These are phyloP conservation scores for Lophius piscatorius DNA, from an alignment of 2,113 vertebrate species.

Conservation along the genomic window DNA sequence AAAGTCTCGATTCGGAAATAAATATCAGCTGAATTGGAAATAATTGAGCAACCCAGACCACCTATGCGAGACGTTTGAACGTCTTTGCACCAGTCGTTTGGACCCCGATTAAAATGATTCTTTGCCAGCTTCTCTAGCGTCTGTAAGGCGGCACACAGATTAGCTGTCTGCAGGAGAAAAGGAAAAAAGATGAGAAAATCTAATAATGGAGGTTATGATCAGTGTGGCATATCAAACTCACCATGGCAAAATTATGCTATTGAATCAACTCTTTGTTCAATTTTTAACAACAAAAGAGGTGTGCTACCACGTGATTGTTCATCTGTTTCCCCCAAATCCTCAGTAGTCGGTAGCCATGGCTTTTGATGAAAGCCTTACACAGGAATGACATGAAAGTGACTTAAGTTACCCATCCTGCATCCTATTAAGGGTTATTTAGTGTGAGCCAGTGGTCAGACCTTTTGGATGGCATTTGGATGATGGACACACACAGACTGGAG, in stretches of 20 bases:
- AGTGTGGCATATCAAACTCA: too few relatives aligned
- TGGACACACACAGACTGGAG: slow-evolving; percentile 76
- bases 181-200: neutral
- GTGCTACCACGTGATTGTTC: too few relatives aligned
- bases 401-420: neutral
- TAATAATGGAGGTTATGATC: too few relatives aligned
- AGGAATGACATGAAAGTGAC: slow-evolving; percentile 52
- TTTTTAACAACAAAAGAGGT: too few relatives aligned
- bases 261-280: too few relatives aligned
- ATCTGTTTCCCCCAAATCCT: slow-evolving; percentile 64
- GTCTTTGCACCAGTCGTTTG: slow-evolving; percentile 79
- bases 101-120: slow-evolving; percentile 77
- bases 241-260: too few relatives aligned
- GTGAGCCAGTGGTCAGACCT: slow-evolving; percentile 67
- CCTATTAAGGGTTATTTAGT: neutral
- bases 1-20: neutral
- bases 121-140: slow-evolving; percentile 34
- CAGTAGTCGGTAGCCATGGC: slow-evolving; percentile 53
- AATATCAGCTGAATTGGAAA: neutral
- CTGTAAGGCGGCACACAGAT: slow-evolving; percentile 52
- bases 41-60: slow-evolving; percentile 72
- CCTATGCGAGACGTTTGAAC: slow-evolving; percentile 58
- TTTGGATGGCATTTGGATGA: slow-evolving; percentile 70
- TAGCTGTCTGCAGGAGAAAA: slow-evolving; percentile 61
- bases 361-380: slow-evolving; percentile 81